Conservation (phyloP, 2,113 vertebrate genomes). For the Chauna torquata region DNA sequence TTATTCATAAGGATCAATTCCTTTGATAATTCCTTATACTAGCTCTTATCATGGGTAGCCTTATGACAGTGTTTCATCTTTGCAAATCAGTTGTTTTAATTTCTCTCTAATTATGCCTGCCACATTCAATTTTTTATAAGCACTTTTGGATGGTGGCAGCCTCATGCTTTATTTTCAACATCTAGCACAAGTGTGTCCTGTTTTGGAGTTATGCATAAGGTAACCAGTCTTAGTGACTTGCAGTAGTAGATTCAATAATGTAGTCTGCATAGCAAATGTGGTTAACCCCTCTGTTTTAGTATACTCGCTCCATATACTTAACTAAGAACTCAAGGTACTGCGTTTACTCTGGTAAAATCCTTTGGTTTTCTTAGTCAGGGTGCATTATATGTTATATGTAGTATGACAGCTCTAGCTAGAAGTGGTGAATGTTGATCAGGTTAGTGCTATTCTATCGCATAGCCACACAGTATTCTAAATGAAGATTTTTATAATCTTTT, state of each 20-base stretch:
- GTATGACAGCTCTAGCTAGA: not conserved
- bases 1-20: not conserved
- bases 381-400: fast-evolving
- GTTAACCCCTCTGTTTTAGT: not conserved
- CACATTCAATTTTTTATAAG: not conserved
- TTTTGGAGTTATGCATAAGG: fast-evolving
- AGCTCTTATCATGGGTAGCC: not conserved
- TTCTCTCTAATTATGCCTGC: not conserved
- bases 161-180: not conserved
- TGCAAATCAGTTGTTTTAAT: not conserved
- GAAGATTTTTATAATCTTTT: not conserved
- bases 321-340: not conserved
- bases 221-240: not conserved
- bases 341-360: not conserved
- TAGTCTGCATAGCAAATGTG: not conserved
- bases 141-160: not conserved
- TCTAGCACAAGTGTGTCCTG: not conserved
- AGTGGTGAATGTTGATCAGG: not conserved
- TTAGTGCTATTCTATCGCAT: not conserved
- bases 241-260: not conserved
- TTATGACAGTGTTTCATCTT: not conserved
- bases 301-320: not conserved
- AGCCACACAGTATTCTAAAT: not conserved
- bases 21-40: not conserved
- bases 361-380: not conserved